phyloP scores from a whole-genome alignment of 2,113 vertebrate species.

The Mormyrus lacerda region DNA sequence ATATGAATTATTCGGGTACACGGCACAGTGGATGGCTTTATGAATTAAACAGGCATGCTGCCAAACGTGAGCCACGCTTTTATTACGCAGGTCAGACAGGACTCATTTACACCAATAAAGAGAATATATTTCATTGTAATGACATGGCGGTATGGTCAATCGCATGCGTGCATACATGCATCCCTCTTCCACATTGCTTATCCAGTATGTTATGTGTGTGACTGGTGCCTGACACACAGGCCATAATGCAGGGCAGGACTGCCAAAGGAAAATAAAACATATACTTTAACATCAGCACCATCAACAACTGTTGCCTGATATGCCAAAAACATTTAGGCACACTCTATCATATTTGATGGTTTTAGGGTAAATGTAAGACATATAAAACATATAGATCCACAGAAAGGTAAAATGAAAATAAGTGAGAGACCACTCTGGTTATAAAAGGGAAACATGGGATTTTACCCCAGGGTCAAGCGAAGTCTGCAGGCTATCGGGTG shows the following conservation, averaged over 20 bases:
- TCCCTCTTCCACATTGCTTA: neutral
- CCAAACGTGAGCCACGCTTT: neutral
- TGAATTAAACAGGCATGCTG: constrained; percentile 11
- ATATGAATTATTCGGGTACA: neutral
- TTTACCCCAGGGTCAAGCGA: neutral
- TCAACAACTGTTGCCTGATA: neutral
- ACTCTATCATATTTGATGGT: neutral
- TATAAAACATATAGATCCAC: neutral
- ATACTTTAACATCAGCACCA: neutral
- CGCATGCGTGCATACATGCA: neutral
- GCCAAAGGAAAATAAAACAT: neutral
- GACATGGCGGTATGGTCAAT: neutral
- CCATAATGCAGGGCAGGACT: neutral
- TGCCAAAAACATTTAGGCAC: neutral
- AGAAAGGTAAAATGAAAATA: neutral
- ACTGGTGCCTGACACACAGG: neutral
- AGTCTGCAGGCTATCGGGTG: neutral
- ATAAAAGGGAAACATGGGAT: neutral
- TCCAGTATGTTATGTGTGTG: neutral
- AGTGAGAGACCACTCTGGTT: neutral
- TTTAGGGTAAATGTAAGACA: neutral
- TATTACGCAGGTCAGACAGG: neutral
- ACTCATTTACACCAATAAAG: neutral
- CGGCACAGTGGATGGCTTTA: neutral
- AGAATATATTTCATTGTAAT: neutral